phyloP scores from a whole-genome alignment of 2,888 invertebrate genomes.

The Urechis unicinctus region DNA sequence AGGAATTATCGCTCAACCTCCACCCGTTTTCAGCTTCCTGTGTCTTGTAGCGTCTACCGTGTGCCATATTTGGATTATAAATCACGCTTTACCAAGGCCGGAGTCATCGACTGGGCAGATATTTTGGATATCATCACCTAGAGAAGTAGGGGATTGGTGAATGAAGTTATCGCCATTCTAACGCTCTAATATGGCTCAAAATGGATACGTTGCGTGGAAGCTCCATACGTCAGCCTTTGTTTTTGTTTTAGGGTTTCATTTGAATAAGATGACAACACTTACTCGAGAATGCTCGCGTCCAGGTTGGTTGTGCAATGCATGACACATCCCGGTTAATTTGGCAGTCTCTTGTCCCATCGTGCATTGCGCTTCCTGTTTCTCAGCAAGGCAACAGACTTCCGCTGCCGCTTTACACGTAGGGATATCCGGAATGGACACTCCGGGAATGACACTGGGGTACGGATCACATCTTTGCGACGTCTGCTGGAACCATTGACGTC shows the following conservation, averaged over 20 bases:
- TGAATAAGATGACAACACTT: not conserved
- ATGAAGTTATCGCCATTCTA: no score
- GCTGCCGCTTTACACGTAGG: not conserved
- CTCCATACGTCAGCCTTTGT: not conserved
- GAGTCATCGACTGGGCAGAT: no score
- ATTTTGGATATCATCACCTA: no score
- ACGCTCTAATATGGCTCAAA: no score
- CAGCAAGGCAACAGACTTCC: not conserved
- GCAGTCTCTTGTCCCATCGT: not conserved
- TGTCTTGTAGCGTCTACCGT: no score
- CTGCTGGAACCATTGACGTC: not conserved
- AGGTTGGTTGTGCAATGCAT: not conserved
- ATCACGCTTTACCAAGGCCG: no score
- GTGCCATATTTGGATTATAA: no score
- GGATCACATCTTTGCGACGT: not conserved
- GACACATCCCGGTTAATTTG: not conserved
- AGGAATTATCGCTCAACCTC: no score
- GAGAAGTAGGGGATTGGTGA: no score
- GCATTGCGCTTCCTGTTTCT: not conserved
- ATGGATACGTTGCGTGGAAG: not conserved
- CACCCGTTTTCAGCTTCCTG: no score
- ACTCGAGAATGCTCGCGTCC: not conserved
- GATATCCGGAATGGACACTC: not conserved
- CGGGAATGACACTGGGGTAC: not conserved
- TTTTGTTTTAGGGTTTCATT: not conserved